Base-by-base conservation (phyloP, 2,888 invertebrate species). In the Norana najaformis region DNA sequence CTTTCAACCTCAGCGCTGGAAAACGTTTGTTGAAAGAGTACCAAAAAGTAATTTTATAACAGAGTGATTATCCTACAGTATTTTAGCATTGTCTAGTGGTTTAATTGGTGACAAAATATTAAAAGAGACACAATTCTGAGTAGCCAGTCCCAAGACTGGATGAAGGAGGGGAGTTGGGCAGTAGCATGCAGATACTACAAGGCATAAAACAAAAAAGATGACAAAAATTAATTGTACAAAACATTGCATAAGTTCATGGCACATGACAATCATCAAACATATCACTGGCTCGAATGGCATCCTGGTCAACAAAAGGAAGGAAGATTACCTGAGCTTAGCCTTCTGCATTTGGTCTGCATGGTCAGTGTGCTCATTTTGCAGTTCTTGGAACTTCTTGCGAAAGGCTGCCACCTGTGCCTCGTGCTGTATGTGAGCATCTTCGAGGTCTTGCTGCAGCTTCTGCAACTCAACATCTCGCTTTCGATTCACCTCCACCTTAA, bases 341-440 rank as follows among this genome's bases (percentile, higher is more conserved):
- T 99, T 99, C 97, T 98, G 99, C 95, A 99, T 97, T 95, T 99
- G 98, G 96, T 99, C 99, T 95, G 99, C 97, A 96, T 99, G 99
- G 96, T 99, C 99, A 94, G 98, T 98, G 97, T 99, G 98, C 96
- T 99, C 99, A 94, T 98, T 97, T 94, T 99, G 98, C 95, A 98
- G 97, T 96, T 99, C 99, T 96, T 99, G 99, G 96, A 99, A 98
- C 97, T 99, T 99, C 97, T 99, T 99, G 96, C 99, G 97, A 95
- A 99, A 96, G 95, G 97, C 97, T 94, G 98, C 97, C 95, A 99
- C 96, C 93, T 98, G 98, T 92, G 98, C 97, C 96, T 99, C 99
- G 95, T 99, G 98, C 96, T 99, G 99, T 95, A 99, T 98, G 96
- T 98, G 98, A 82, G 36, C 83, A n/a, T 89, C 89, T 34, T 89